These are phyloP conservation scores for Tipula helvola DNA, from an alignment of 2,888 invertebrate genomes.

Conservation along the genomic window DNA sequence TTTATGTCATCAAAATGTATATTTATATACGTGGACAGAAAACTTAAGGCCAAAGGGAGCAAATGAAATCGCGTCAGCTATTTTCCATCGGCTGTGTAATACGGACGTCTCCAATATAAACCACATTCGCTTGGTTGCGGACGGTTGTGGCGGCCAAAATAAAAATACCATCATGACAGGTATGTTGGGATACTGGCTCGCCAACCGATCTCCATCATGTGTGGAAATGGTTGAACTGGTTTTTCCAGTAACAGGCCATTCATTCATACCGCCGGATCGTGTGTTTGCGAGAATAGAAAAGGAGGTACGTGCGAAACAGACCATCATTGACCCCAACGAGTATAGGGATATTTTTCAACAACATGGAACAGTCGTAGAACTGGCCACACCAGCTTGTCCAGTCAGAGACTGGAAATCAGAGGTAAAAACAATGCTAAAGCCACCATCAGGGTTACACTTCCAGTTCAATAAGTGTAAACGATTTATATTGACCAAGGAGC, in stretches of 20 bases:
- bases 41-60: slow-evolving; percentile 22
- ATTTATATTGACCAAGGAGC: neutral
- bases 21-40: slow-evolving; percentile 16
- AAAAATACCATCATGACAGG: slow-evolving; percentile 22
- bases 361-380: neutral
- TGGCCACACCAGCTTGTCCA: neutral
- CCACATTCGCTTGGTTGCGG: slow-evolving; percentile 21
- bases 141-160: too few relatives aligned
- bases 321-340: neutral
- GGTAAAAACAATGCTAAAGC: neutral
- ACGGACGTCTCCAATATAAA: slow-evolving; percentile 11
- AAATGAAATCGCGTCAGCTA: slow-evolving; percentile 24
- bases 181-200: slow-evolving; percentile 20
- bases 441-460: neutral
- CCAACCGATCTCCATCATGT: too few relatives aligned
- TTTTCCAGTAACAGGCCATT: too few relatives aligned
- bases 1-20: neutral
- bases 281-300: too few relatives aligned
- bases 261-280: too few relatives aligned
- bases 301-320: neutral
- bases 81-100: slow-evolving; percentile 17
- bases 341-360: neutral
- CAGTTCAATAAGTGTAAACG: neutral
- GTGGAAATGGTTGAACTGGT: too few relatives aligned
- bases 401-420: neutral